These are phyloP conservation scores for Drosophila koepferae DNA, from an alignment of 2,888 invertebrate genomes.

Conservation along the genomic window DNA sequence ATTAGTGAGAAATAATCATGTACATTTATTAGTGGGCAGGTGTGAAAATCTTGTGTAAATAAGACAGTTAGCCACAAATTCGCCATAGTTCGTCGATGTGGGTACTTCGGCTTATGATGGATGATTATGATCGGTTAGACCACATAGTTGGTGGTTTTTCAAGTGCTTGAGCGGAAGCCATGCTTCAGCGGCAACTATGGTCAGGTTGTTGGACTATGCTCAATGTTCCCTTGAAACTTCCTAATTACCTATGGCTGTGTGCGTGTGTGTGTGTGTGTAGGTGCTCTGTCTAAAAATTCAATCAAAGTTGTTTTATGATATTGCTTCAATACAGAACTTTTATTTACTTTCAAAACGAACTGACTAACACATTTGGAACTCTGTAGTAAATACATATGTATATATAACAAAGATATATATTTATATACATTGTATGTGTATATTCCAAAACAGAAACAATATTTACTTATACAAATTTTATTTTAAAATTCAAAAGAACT, in stretches of 20 bases:
- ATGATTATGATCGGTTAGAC: slow-evolving; percentile 23
- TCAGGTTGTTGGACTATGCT: slow-evolving; percentile 43
- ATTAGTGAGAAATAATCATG: slow-evolving; percentile 80
- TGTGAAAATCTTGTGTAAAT: slow-evolving; percentile 71
- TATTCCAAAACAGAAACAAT: slow-evolving; percentile 1
- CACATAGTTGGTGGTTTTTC: background rate
- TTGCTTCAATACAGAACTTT: background rate
- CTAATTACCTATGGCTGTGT: slow-evolving; percentile 56
- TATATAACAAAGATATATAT: slow-evolving; percentile 8
- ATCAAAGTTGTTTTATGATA: slow-evolving; percentile 42
- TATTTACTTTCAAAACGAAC: background rate
- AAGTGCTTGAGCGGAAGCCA: slow-evolving; percentile 28
- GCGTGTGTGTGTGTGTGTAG: too few relatives aligned
- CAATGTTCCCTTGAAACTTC: slow-evolving; percentile 64
- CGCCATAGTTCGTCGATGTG: slow-evolving; percentile 31
- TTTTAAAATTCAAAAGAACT: slow-evolving; percentile 4
- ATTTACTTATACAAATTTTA: slow-evolving; percentile 11
- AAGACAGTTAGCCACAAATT: slow-evolving; percentile 61
- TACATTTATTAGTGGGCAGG: slow-evolving; percentile 73
- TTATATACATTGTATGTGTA: slow-evolving; percentile 8
- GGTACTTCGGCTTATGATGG: slow-evolving; percentile 24
- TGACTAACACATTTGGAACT: slow-evolving; percentile 25
- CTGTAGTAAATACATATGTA: slow-evolving; percentile 8
- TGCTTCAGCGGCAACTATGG: slow-evolving; percentile 26
- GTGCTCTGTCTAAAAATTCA: slow-evolving; percentile 1